Evolutionary conservation across 2,888 invertebrate genomes (phyloP).

Genomic region (Trachelus troglodyta): DNA sequence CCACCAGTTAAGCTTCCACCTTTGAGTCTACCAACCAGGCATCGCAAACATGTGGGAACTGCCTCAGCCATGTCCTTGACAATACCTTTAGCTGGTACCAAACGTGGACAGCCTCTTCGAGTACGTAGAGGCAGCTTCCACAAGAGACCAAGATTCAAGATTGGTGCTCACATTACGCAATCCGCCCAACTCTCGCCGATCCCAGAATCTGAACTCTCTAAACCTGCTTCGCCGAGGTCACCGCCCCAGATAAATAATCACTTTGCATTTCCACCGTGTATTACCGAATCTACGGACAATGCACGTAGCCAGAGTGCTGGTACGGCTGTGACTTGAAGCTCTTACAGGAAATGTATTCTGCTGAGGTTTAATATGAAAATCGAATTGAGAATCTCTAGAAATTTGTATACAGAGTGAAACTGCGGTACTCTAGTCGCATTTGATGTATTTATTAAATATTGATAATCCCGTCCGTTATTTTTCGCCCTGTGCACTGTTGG

Average conservation of each 20-base stretch:
- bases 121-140: slow-evolving; percentile 51
- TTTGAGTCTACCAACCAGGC: slow-evolving; percentile 37
- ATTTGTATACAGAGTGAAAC: not conserved
- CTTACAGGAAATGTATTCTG: not conserved
- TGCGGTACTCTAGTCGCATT: not conserved
- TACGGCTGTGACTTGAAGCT: not conserved
- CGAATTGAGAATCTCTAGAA: not conserved
- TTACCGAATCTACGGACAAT: not conserved
- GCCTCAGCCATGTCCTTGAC: slow-evolving; percentile 17
- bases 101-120: slow-evolving; percentile 55
- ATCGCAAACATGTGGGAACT: slow-evolving; percentile 24
- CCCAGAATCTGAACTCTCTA: slow-evolving; percentile 77
- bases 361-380: not conserved
- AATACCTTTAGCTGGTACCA: slow-evolving; percentile 38
- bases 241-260: slow-evolving; percentile 65
- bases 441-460: not conserved
- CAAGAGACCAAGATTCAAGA: slow-evolving; percentile 56
- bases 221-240: slow-evolving; percentile 74
- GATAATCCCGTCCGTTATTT: not conserved
- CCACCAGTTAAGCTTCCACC: slow-evolving; percentile 47
- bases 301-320: not conserved
- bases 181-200: slow-evolving; percentile 74
- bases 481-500: not conserved
- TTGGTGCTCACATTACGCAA: slow-evolving; percentile 57
- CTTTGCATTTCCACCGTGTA: slow-evolving; percentile 56